Base-by-base conservation (phyloP, 2,888 invertebrate species). In the Xestia rhomboidea region DNA sequence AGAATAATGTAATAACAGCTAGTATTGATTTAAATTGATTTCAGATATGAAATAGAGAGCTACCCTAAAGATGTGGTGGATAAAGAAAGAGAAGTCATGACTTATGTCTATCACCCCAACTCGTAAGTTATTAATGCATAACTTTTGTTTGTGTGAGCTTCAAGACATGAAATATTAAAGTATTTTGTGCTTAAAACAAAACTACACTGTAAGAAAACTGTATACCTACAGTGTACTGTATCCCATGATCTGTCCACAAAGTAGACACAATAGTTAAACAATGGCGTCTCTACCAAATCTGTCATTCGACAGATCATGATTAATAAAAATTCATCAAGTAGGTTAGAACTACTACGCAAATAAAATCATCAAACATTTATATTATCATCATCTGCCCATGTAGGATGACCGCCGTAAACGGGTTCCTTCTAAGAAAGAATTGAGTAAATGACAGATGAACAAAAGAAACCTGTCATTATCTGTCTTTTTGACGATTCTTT, bases 11-110 rank as follows among this genome's bases (percentile, higher is more conserved):
- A 38, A 18, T 24, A 18, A 38, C 27, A 51, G 4, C 34, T 71
- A 30, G 38, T 54, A 38, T 67, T 30, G 49, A 10, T 60, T 71
- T 60, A 15, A 79, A 41, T 80, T 76, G 71, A 49, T 94, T 94
- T 44, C 91, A 96, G 96, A 18, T 96, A 91, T 89, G 96, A 96
- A 91, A 86, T 93, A 21, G 98, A 98, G 86, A 97, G 98, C 64
- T 99, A 99, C 89, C 97, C 98, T 0, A 95, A 96, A 69, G 95
- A 96, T 2, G 95, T 99, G 8, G 97, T 99, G 0, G 97, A 97
- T 51, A 97, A 97, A 69, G 99, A 99, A 93, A 97, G 97, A 89
- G 99, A 99, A 95, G 95, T 98, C 62, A 98, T 99, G 98, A 97
- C 97, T 1, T 99, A 99, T 91, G 97, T 97, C 0, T 98, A 98